phyloP scores from a whole-genome alignment of 2,888 invertebrate species.

The Pseudanteris insignis region DNA sequence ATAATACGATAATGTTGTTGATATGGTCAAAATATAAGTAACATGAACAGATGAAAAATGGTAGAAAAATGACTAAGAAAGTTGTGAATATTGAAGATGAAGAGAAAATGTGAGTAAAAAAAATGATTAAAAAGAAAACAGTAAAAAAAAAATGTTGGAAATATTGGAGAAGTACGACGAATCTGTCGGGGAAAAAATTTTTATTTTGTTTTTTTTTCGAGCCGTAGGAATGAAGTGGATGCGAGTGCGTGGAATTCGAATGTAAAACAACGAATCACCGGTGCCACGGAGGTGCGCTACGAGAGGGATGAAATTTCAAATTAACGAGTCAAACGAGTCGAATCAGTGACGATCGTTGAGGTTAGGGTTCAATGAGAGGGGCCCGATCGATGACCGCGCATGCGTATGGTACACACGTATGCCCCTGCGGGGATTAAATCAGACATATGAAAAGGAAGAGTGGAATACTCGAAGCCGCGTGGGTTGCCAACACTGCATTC shows the following conservation, averaged over 20 bases:
- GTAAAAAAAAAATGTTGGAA: neutral
- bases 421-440: conserved; percentile 56
- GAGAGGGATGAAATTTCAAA: conserved; percentile 38
- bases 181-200: neutral
- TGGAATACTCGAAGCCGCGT: conserved; percentile 57
- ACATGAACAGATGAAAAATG: too few relatives aligned
- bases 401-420: conserved; percentile 46
- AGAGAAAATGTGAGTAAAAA: too few relatives aligned
- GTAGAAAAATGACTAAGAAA: too few relatives aligned
- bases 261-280: neutral
- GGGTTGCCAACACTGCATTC: conserved; percentile 63
- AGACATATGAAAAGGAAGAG: conserved; percentile 52
- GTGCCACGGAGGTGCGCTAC: too few relatives aligned
- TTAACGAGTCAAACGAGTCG: conserved; percentile 36
- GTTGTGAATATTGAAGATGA: too few relatives aligned
- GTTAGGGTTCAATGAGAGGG: conserved; percentile 42
- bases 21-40: too few relatives aligned
- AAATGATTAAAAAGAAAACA: neutral
- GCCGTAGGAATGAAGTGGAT: too few relatives aligned
- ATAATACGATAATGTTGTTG: too few relatives aligned
- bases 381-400: conserved; percentile 43
- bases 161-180: neutral
- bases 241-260: neutral
- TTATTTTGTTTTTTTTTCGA: too few relatives aligned
- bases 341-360: conserved; percentile 38